phyloP scores from a whole-genome alignment of 2,113 vertebrate species.

The Dasyornis broadbenti region DNA sequence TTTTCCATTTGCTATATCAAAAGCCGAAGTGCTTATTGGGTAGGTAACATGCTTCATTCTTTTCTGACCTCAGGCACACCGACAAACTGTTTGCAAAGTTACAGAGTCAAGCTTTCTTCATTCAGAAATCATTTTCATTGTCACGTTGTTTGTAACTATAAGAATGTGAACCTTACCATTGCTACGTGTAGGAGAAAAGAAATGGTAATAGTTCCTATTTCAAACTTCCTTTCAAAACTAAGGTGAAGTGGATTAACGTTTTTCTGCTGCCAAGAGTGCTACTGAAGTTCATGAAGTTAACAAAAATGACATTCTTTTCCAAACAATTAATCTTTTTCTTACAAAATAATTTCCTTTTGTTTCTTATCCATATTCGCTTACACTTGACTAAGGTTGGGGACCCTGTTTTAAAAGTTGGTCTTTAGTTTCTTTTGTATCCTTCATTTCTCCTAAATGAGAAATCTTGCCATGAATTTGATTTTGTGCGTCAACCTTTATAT shows the following conservation, averaged over 20 bases:
- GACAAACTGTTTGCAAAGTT: not conserved
- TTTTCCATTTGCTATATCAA: not conserved
- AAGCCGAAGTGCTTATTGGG: not conserved
- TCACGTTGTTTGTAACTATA: not conserved
- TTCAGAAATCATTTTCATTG: not conserved
- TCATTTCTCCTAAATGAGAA: not conserved
- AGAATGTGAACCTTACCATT: not conserved
- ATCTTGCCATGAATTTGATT: not conserved
- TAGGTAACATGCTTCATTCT: not conserved
- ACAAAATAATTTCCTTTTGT: not conserved
- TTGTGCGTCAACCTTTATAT: not conserved
- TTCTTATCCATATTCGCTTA: not conserved
- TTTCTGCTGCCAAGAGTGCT: not conserved
- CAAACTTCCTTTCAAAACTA: not conserved
- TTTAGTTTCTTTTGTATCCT: not conserved
- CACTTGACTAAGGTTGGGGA: not conserved
- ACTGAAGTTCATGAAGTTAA: not conserved
- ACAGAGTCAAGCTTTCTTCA: not conserved
- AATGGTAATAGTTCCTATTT: not conserved
- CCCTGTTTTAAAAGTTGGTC: not conserved
- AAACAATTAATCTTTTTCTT: not conserved
- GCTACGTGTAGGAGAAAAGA: not conserved
- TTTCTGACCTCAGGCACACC: not conserved
- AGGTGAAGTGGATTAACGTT: not conserved
- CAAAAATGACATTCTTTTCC: not conserved